phyloP scores from a whole-genome alignment of 2,797 vertebrate genomes.

The Aphelocoma californica region DNA sequence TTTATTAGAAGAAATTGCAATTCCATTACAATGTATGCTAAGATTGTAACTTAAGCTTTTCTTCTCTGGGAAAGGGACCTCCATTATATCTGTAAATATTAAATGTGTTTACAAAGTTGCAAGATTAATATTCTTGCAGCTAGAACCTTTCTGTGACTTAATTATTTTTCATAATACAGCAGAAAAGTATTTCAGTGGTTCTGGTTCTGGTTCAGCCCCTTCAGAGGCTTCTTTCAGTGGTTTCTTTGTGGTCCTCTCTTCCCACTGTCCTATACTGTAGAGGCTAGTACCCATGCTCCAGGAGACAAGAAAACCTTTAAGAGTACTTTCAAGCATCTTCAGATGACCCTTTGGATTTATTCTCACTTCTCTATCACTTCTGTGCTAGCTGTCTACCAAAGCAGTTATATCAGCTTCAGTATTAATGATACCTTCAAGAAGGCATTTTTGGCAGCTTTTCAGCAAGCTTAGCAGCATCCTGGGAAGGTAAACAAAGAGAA shows the following conservation, averaged over 20 bases:
- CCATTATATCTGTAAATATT: background rate
- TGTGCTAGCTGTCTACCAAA: background rate
- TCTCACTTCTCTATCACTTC: background rate
- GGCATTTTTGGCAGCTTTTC: constrained; percentile 20
- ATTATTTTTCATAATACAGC: background rate
- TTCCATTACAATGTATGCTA: background rate
- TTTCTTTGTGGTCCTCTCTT: background rate
- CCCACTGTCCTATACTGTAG: background rate
- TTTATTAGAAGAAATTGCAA: background rate
- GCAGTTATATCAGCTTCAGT: background rate
- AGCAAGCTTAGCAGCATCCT: background rate
- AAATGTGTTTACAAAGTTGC: background rate
- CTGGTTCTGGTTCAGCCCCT: background rate
- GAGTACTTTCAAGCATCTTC: background rate
- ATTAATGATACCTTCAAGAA: constrained; percentile 4
- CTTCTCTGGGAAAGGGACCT: background rate
- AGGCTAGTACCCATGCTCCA: background rate
- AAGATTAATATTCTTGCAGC: background rate
- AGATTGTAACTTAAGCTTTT: background rate
- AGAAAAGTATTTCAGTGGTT: background rate
- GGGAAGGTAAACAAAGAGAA: constrained; percentile 45
- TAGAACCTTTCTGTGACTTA: background rate
- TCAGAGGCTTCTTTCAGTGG: background rate
- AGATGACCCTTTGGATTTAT: background rate
- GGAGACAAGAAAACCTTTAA: background rate